These are phyloP conservation scores for Pipa parva DNA, from an alignment of 2,113 vertebrate genomes.

Conservation along the genomic window DNA sequence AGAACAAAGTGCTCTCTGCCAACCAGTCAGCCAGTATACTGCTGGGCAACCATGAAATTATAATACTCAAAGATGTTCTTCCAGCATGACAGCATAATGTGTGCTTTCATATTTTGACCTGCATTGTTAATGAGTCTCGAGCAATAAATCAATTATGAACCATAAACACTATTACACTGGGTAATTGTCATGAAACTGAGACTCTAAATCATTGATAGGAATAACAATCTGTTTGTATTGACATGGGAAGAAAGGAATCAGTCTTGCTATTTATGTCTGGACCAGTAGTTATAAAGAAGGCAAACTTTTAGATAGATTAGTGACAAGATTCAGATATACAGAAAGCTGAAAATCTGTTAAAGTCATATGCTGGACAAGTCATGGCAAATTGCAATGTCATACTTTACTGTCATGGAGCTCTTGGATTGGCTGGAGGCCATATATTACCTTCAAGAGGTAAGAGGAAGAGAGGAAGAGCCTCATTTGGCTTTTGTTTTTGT, in stretches of 20 bases:
- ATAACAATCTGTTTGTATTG: constrained; percentile 22
- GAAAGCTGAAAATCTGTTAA: too few species aligned
- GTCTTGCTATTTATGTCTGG: neutral
- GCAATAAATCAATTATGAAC: constrained; percentile 37
- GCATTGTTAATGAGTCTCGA: constrained; percentile 17
- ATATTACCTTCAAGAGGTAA: too few species aligned
- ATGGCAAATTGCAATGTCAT: too few species aligned
- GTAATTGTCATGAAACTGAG: constrained; percentile 24
- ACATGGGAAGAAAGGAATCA: constrained; percentile 17
- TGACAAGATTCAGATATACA: too few species aligned
- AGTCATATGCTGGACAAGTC: too few species aligned
- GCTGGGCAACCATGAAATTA: constrained; percentile 15
- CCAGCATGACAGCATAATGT: constrained; percentile 5
- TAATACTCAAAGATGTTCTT: neutral
- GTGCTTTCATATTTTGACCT: constrained; percentile 14
- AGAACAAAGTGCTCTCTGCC: constrained; percentile 13
- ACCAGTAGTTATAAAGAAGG: neutral
- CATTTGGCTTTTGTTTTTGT: too few species aligned
- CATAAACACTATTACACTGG: constrained; percentile 13
- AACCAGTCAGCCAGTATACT: constrained; percentile 2
- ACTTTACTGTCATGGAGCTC: too few species aligned
- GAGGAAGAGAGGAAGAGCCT: too few species aligned
- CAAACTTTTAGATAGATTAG: too few species aligned
- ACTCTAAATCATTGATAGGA: constrained; percentile 13
- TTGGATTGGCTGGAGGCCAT: too few species aligned